These are phyloP conservation scores for Tricholauxania praeusta DNA, from an alignment of 2,888 invertebrate genomes.

Conservation along the genomic window DNA sequence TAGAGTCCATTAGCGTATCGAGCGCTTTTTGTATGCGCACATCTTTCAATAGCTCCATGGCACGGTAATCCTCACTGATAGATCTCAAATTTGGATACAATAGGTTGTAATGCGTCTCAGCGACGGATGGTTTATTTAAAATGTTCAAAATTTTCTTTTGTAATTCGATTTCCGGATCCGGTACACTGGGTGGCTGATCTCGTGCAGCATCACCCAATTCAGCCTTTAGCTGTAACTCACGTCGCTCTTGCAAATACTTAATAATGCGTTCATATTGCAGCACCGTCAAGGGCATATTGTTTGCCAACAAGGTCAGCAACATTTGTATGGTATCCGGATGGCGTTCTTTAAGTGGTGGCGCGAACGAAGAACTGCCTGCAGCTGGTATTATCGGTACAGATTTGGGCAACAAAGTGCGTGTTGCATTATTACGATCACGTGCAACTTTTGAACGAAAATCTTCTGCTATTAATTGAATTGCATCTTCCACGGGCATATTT, in stretches of 20 bases:
- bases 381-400: slow-evolving; percentile 52
- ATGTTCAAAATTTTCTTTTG: slow-evolving; percentile 67
- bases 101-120: slow-evolving; percentile 57
- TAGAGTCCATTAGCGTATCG: slow-evolving; percentile 74
- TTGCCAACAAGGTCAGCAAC: slow-evolving; percentile 83
- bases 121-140: slow-evolving; percentile 66
- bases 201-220: slow-evolving; percentile 78
- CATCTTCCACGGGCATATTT: slow-evolving; percentile 96
- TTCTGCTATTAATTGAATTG: slow-evolving; percentile 80
- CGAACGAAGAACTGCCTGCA: slow-evolving; percentile 69
- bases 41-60: slow-evolving; percentile 77
- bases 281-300: slow-evolving; percentile 82
- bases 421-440: slow-evolving; percentile 67
- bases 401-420: slow-evolving; percentile 52
- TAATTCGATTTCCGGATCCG: slow-evolving; percentile 66
- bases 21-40: slow-evolving; percentile 84
- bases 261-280: slow-evolving; percentile 84
- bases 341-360: slow-evolving; percentile 67
- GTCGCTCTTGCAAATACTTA: slow-evolving; percentile 78
- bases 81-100: slow-evolving; percentile 60
- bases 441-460: slow-evolving; percentile 77
- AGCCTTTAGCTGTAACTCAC: slow-evolving; percentile 79
- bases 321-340: slow-evolving; percentile 78
- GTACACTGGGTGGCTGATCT: slow-evolving; percentile 53
- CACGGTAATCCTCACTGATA: slow-evolving; percentile 64